These are phyloP conservation scores for Tringa solitaria DNA, from an alignment of 2,113 vertebrate species.

Conservation along the genomic window DNA sequence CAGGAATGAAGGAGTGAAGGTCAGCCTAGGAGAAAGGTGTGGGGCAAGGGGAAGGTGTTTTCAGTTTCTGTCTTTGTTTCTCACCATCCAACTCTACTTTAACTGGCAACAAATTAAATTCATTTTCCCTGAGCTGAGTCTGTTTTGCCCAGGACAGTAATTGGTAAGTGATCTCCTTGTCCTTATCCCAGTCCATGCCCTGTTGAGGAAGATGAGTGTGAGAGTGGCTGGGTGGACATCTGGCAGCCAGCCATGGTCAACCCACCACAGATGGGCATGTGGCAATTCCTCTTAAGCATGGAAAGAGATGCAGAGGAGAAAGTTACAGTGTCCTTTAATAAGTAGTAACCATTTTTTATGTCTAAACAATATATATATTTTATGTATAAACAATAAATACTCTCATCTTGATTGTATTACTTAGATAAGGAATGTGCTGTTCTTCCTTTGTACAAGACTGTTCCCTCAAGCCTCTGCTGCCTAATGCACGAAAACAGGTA, in stretches of 20 bases:
- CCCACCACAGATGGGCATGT: not conserved
- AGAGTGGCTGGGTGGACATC: fast-evolving
- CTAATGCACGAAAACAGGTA: not conserved
- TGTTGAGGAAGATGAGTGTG: not conserved
- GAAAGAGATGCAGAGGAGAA: not conserved
- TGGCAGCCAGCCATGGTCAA: not conserved
- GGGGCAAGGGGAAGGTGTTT: not conserved
- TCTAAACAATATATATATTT: not conserved
- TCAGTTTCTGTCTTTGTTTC: not conserved
- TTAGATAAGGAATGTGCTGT: not conserved
- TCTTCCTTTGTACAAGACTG: not conserved
- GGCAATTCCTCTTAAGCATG: not conserved
- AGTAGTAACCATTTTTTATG: not conserved
- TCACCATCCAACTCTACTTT: not conserved
- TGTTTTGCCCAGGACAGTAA: not conserved
- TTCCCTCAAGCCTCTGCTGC: not conserved
- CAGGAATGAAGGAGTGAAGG: not conserved
- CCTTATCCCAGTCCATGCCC: fast-evolving
- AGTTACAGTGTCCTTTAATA: not conserved
- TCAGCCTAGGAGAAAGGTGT: not conserved
- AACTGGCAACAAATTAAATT: not conserved
- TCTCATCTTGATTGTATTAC: not conserved
- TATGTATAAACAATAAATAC: not conserved
- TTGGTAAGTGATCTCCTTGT: not conserved
- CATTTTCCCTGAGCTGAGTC: fast-evolving